Conservation (phyloP, 2,797 vertebrate species). For the Fringilla coelebs region DNA sequence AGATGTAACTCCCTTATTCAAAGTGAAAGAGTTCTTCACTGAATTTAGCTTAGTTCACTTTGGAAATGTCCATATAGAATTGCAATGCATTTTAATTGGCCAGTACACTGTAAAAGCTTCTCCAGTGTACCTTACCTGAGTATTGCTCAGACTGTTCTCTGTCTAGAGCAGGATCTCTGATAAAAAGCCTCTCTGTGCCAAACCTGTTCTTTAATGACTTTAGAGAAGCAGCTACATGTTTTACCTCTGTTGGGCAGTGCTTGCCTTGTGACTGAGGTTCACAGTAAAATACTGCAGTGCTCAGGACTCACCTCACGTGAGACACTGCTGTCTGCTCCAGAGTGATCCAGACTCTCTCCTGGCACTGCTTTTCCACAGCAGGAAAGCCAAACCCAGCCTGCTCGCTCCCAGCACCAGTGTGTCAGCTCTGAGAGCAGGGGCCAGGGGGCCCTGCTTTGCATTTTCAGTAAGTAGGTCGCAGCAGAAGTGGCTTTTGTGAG, state of each 20-base stretch:
- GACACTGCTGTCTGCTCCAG: neutral
- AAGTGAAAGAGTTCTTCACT: neutral
- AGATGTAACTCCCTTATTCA: neutral
- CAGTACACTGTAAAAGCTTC: neutral
- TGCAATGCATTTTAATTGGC: neutral
- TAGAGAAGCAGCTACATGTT: neutral
- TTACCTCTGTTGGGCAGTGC: neutral
- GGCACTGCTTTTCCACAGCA: neutral
- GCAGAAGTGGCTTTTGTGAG: neutral
- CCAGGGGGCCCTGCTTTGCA: neutral
- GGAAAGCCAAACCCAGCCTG: neutral
- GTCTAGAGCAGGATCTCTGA: neutral
- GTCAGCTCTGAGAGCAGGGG: neutral
- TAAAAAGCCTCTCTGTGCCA: neutral
- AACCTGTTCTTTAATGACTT: neutral
- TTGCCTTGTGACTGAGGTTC: neutral
- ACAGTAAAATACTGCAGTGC: rapidly evolving
- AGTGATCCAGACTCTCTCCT: neutral
- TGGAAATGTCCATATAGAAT: neutral
- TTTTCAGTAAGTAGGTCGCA: neutral
- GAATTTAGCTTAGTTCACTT: neutral
- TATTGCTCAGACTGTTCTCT: neutral
- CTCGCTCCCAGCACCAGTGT: neutral
- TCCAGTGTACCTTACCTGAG: neutral
- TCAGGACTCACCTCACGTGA: neutral